A percentile compares a stretch with the other conserved stretches of the same genome.
These are phyloP conservation scores for Channallabes apus DNA, from an alignment of 2,797 vertebrate genomes.

Conservation along the genomic window DNA sequence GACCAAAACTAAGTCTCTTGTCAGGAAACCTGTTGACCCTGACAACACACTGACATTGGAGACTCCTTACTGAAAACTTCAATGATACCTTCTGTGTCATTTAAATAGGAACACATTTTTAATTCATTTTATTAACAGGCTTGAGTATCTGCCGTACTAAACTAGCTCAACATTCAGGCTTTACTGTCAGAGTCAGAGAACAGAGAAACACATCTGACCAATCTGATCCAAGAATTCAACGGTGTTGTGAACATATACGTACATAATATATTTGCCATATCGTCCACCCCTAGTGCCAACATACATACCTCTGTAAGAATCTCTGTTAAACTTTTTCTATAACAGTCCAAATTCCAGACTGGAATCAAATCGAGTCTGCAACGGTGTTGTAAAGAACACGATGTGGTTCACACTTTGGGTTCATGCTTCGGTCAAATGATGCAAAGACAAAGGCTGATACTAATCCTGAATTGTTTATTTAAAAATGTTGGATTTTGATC, in stretches of 20 bases:
- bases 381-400: neutral
- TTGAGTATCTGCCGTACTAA: neutral
- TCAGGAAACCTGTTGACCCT: neutral
- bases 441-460: neutral
- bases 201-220: neutral
- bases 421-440: neutral
- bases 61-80: neutral
- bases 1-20: neutral
- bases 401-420: neutral
- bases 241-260: neutral
- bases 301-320: conserved; percentile 15
- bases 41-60: neutral
- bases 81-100: neutral
- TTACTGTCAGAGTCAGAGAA: neutral
- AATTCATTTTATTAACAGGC: neutral
- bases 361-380: neutral
- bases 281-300: conserved; percentile 5
- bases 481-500: conserved; percentile 7
- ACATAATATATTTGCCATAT: conserved; percentile 12
- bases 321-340: neutral
- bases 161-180: neutral
- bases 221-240: neutral
- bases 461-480: conserved; percentile 1
- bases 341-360: neutral
- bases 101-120: neutral